Conservation (phyloP, 2,888 invertebrate species). For the Heliconius charithonia region DNA sequence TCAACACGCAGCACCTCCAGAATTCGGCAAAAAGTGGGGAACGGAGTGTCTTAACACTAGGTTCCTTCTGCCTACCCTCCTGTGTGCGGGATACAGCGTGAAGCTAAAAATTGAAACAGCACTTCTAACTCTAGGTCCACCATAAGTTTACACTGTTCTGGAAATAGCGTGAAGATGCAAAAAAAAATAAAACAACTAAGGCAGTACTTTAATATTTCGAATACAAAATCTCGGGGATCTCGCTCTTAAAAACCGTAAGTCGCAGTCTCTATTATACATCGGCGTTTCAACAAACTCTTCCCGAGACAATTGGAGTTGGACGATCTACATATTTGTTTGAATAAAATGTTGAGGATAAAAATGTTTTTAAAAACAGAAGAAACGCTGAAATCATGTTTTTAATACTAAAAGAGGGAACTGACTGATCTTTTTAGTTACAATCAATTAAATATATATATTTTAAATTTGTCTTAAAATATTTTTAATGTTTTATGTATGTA, state of each 20-base stretch:
- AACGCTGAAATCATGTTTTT: not conserved
- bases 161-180: not conserved
- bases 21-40: too few species aligned
- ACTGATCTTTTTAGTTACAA: too few species aligned
- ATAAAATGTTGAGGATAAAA: not conserved
- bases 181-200: not conserved
- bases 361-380: not conserved
- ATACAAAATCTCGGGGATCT: not conserved
- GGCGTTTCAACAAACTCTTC: conserved; percentile 15
- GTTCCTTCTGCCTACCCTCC: too few species aligned
- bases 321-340: conserved; percentile 5
- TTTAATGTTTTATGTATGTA: too few species aligned
- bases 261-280: conserved; percentile 4
- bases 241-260: conserved; percentile 11
- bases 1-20: too few species aligned
- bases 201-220: conserved; percentile 12
- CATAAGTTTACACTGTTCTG: not conserved
- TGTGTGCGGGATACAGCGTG: too few species aligned
- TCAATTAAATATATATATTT: not conserved
- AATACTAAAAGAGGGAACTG: too few species aligned
- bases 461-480: too few species aligned
- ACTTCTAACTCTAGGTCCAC: not conserved
- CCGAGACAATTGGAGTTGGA: conserved; percentile 5
- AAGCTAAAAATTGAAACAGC: too few species aligned
- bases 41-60: too few species aligned